Base-by-base conservation (phyloP, 2,888 invertebrate species). In the Sphinx pinastri region DNA sequence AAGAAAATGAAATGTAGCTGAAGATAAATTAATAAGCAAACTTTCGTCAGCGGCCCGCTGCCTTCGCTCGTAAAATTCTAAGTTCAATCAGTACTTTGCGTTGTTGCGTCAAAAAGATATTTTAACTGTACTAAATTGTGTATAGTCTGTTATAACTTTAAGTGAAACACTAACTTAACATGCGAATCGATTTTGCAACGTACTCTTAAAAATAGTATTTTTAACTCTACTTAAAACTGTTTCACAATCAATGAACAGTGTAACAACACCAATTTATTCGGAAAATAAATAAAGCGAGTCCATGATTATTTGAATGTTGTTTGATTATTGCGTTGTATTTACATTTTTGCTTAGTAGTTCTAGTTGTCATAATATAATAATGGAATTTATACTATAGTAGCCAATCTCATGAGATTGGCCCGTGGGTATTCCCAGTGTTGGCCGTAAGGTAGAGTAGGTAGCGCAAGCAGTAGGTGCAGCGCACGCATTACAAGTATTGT, bases 61-160 rank as follows among this genome's bases (percentile, higher is more conserved):
- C 68, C 59, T 66, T 71, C 75, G 67, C 75, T 84, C 85, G 77
- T 88, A 85, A 88, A 88, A 79, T 79, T 79, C 74, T 76, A 76
- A 84, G 84, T 82, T 82, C 82, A 86, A 86, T 88, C 81, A 84
- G 81, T 81, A 78, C 79, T 87, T 81, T 78, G 80, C 75, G 79
- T 77, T 75, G 74, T 87, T 87, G 81, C 84, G 69, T 78, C 81
- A 86, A 76, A 78, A 72, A 74, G 63, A 81, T 82, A 83, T 83
- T 83, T 81, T 81, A 81, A 79, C 79, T 83, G 75, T 73, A 80
- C 72, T 77, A 77, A 77, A 78, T 79, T 77, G 73, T 80, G 73
- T 74, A 79, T 73, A 80, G 70, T 68, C 72, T 74, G 76, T 75
- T 75, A 78, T 79, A 79, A 79, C 70, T 73, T 71, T 76, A 73